Base-by-base conservation (phyloP, 2,888 invertebrate genomes). In the Hirtodrosophila alboralis region DNA sequence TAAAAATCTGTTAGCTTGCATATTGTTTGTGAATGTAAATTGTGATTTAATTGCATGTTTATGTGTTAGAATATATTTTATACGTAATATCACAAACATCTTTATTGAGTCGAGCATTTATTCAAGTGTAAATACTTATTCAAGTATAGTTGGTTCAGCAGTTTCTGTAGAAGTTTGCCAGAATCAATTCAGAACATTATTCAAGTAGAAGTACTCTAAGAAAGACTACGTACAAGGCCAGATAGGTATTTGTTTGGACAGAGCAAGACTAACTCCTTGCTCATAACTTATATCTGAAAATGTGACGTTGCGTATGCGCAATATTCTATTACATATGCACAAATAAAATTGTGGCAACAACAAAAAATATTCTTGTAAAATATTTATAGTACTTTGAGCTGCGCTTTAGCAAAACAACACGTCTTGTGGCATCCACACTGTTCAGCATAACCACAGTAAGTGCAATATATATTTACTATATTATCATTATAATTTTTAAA, bases 391-490 rank as follows among this genome's bases (percentile, higher is more conserved):
- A 95, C 88, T 92, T 95, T 87, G 95, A 95, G 71, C 91, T 92
- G 90, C 91, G 95, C 84, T 95, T 95, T 81, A 93, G 94, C 88
- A 94, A 93, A 86, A 92, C 92, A 78, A 93, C 94, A 9, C 91
- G 95, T 72, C 87, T 95, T 9, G 93, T 95, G 76, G 95, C 95
- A 53, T 95, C 95, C 0, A 80, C 92, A 31, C 91, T 95, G 7
- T 95, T 95, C 87, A 91, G 93, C 18, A 92, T 95, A 79, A 92
- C 93, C 54, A 92, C 94, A 90, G 95, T 95, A 90, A 93, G 94
- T 92, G 53, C 3, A 10, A 61, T n/a, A 45, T 16, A 0, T 1
- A n/a, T 28, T n/a, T 28, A 1, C 28, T n/a, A 9, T n/a, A 28
- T 28, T n/a, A n/a, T n/a, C n/a, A n/a, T n/a, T n/a, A n/a, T n/a